phyloP scores from a whole-genome alignment of 2,113 vertebrate species.

The Callospermophilus lateralis region DNA sequence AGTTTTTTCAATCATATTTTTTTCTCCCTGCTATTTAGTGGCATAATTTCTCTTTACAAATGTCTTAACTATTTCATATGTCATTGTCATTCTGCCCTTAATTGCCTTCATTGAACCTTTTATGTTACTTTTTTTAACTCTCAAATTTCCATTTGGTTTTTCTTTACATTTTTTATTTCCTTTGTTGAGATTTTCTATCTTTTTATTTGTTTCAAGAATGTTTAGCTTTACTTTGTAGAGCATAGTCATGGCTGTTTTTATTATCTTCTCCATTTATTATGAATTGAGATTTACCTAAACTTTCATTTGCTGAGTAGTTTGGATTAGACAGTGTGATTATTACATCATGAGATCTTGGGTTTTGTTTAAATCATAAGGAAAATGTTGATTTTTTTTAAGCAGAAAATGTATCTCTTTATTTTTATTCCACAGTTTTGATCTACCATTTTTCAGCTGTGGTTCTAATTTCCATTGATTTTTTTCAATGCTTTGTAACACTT shows the following conservation, averaged over 20 bases:
- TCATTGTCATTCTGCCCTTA: background rate
- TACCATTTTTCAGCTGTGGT: background rate
- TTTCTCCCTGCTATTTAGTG: background rate
- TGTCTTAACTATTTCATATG: background rate
- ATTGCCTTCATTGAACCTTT: background rate
- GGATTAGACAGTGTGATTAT: background rate
- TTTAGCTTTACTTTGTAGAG: background rate
- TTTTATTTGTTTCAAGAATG: background rate
- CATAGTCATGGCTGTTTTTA: background rate
- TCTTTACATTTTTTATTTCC: background rate
- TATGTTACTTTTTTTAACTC: background rate
- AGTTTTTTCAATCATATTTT: background rate
- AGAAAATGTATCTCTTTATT: background rate
- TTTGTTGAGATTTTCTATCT: background rate
- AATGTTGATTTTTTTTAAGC: background rate
- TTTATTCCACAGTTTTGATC: background rate
- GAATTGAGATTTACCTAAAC: background rate
- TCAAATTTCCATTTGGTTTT: background rate
- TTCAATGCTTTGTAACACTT: background rate
- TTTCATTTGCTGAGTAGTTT: background rate
- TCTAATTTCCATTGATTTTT: background rate
- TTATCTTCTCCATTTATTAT: background rate
- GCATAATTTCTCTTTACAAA: background rate
- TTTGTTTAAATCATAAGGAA: background rate
- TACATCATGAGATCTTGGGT: background rate